Evolutionary conservation across 53 echinoderm and acorn worm species (phyloP), one percentile per base, ranked within the genome.

Genomic region (Echinarachnius parma): DNA sequence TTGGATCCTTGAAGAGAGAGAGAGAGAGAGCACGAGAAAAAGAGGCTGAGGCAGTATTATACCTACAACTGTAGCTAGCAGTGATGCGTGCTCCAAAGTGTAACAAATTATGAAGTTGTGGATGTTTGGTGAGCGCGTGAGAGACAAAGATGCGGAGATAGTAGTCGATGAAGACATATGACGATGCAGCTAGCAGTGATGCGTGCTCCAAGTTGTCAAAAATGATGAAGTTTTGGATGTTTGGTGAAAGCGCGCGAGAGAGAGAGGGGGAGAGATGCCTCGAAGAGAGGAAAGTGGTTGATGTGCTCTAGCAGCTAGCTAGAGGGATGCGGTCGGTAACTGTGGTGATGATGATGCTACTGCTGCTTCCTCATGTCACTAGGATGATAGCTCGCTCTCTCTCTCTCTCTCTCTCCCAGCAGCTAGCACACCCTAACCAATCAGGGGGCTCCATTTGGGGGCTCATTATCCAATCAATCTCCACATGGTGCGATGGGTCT

Each of bases 361-460:
- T 62, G 21, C 62, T 24, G 30, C 4, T 24, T 22, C 62, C 35
- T 62, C 62, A 62, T 36, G 23, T 20, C 4, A 62, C 36, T 62
- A 31, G 62, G 62, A 62, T 35, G 62, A 62, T 62, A 26, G 36
- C 16, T 15, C 35, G 24, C 65, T 47, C 28, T 39, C 39, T 39
- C 39, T 39, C 39, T 39, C 39, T 39, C 39, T 39, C 39, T 39
- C 39, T 39, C 39, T 39, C 39, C 15, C 39, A 10, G 11, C 24
- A 25, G 46, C 47, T n/a, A 15, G 14, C 24, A 36, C n/a, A 65
- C 25, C 26, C 21, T 32, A 21, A 48, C 65, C 65, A 65, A 65
- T 65, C 65, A 65, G 65, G 28, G 48, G 39, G 44, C 65, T n/a
- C 4, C 62, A 24, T n/a, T 9, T 62, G 62, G 35, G 31, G 35